Conservation (phyloP, 2,888 invertebrate genomes). For the Sipunculus nudus region DNA sequence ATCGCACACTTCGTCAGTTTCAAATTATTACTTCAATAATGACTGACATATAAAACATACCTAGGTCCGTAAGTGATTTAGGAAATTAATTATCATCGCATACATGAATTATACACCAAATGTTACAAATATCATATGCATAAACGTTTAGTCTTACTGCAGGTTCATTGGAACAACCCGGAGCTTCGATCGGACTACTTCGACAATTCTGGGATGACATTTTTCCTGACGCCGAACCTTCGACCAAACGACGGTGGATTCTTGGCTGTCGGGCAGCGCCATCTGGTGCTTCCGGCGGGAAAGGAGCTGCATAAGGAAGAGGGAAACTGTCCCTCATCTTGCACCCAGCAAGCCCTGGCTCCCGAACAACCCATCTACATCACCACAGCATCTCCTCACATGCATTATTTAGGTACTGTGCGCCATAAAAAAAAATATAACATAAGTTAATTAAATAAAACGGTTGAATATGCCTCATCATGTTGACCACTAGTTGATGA, state of each 20-base stretch:
- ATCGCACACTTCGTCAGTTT: too few species aligned
- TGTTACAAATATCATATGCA: too few species aligned
- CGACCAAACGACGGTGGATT: slow-evolving; percentile 10
- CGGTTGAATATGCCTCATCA: too few species aligned
- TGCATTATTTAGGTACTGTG: slow-evolving; percentile 17
- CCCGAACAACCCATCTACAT: not conserved
- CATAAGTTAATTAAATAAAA: too few species aligned
- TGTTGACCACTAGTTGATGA: too few species aligned
- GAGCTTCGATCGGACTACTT: not conserved
- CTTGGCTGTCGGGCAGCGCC: not conserved
- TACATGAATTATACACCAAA: too few species aligned
- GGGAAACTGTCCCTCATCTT: not conserved
- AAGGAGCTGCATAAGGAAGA: not conserved
- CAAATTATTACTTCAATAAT: too few species aligned
- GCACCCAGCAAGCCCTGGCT: not conserved
- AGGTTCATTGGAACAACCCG: slow-evolving; percentile 27
- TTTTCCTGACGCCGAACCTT: slow-evolving; percentile 7
- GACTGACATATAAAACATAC: too few species aligned
- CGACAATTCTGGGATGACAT: slow-evolving; percentile 18
- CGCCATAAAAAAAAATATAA: too few species aligned
- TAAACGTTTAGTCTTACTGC: too few species aligned
- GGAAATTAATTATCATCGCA: too few species aligned
- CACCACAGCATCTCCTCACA: not conserved
- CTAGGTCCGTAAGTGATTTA: too few species aligned
- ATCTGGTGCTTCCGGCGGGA: slow-evolving; percentile 7